Conservation (phyloP, 2,888 invertebrate genomes). For the Nomada goodeniana region DNA sequence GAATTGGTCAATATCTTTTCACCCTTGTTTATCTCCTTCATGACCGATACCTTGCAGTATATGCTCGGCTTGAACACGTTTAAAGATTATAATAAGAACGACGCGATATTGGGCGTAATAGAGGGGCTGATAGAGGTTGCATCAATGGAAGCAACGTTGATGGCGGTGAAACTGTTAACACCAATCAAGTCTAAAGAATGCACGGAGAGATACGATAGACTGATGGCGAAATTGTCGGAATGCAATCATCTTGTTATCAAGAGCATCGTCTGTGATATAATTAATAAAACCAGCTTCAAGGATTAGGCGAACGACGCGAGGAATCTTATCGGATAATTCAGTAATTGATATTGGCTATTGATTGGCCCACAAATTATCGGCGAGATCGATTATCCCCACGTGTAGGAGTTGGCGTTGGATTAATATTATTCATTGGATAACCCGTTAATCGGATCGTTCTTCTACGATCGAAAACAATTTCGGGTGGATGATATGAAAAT, state of each 20-base stretch:
- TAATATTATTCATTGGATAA: no score
- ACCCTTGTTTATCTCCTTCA: neutral
- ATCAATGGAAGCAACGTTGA: neutral
- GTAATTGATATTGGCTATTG: neutral
- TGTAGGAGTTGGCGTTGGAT: no score
- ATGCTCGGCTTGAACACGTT: neutral
- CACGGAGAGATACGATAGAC: neutral
- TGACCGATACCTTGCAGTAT: neutral
- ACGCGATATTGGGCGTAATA: neutral
- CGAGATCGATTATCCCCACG: no score
- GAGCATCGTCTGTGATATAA: slow-evolving; percentile 17
- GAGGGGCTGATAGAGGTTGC: slow-evolving; percentile 39
- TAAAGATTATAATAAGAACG: neutral
- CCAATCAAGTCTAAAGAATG: fast-evolving
- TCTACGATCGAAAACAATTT: no score
- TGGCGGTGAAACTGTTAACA: slow-evolving; percentile 50
- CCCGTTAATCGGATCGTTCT: no score
- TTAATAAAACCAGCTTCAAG: slow-evolving; percentile 9
- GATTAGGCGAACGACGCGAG: neutral
- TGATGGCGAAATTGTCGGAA: slow-evolving; percentile 7
- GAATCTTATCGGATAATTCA: neutral
- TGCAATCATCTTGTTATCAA: slow-evolving; percentile 29
- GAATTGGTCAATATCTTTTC: slow-evolving; percentile 46
- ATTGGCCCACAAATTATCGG: neutral
- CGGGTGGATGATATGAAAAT: no score